Evolutionary conservation across 2,113 vertebrate species (phyloP).

Genomic region (Paracanthobrama guichenoti): DNA sequence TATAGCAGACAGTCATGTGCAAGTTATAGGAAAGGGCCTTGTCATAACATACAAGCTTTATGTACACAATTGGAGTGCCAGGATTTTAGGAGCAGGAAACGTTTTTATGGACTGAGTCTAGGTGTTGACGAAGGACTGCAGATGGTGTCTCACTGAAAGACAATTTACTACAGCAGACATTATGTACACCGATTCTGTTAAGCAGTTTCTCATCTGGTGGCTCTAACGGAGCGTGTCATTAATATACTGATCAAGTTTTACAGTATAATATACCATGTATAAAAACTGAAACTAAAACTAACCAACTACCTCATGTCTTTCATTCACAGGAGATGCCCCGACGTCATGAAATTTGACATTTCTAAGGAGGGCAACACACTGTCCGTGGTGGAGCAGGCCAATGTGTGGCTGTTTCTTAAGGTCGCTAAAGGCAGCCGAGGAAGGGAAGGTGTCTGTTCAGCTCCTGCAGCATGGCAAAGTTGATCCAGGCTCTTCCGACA

Average conservation of each 20-base stretch:
- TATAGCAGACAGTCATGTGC: conserved; percentile 52
- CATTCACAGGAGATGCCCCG: conserved; percentile 73
- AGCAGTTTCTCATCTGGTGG: conserved; percentile 30
- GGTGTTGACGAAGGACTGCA: conserved; percentile 59
- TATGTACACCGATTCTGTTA: conserved; percentile 42
- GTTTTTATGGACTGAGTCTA: conserved; percentile 54
- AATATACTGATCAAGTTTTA: neutral
- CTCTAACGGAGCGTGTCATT: neutral
- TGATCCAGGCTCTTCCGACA: conserved; percentile 56
- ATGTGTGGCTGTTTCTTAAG: conserved; percentile 93
- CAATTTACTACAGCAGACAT: conserved; percentile 26
- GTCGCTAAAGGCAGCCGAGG: conserved; percentile 82
- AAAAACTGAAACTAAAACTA: neutral
- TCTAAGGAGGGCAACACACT: conserved; percentile 82
- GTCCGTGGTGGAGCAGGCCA: conserved; percentile 86
- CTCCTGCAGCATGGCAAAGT: conserved; percentile 67
- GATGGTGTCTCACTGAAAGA: conserved; percentile 49
- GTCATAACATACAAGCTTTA: conserved; percentile 58
- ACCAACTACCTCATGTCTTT: conserved; percentile 46
- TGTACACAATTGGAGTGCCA: conserved; percentile 52
- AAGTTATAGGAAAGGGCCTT: conserved; percentile 53
- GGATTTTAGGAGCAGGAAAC: conserved; percentile 55
- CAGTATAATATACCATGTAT: neutral
- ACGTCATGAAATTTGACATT: conserved; percentile 87
- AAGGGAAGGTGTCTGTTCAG: conserved; percentile 85